phyloP scores from a whole-genome alignment of 2,113 vertebrate species.

The Heterotis niloticus region DNA sequence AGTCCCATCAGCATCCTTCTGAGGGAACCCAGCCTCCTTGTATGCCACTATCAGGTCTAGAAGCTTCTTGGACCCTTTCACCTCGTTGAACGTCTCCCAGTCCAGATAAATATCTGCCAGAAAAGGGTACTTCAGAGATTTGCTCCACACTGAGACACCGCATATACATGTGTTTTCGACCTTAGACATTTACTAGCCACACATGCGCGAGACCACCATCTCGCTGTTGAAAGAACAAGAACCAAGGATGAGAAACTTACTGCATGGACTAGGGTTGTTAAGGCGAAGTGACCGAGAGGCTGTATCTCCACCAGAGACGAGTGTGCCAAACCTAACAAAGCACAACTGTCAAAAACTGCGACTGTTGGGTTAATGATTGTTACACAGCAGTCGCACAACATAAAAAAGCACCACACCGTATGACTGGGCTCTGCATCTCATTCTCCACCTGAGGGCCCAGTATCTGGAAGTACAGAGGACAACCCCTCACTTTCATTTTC shows the following conservation, averaged over 20 bases:
- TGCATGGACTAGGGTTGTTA: conserved; percentile 79
- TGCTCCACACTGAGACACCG: too few species aligned
- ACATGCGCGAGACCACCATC: too few species aligned
- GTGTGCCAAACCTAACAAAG: conserved; percentile 77
- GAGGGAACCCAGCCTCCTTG: conserved; percentile 69
- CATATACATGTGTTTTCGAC: too few species aligned
- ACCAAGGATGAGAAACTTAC: conserved; percentile 55
- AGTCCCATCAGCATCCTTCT: conserved; percentile 57
- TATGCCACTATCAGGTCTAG: conserved; percentile 75
- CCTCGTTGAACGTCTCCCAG: conserved; percentile 74
- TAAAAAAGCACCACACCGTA: conserved; percentile 64
- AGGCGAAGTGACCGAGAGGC: conserved; percentile 71
- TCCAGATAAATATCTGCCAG: conserved; percentile 82
- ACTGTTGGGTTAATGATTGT: not conserved
- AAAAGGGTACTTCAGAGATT: not conserved
- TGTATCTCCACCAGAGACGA: conserved; percentile 75
- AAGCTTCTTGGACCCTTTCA: conserved; percentile 59
- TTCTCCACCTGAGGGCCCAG: conserved; percentile 59
- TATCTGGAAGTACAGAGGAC: conserved; percentile 82
- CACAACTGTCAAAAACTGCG: conserved; percentile 13
- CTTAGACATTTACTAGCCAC: too few species aligned
- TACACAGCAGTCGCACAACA: not conserved
- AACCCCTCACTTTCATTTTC: conserved; percentile 79
- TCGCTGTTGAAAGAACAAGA: too few species aligned
- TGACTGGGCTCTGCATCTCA: conserved; percentile 60